Conservation (phyloP, 2,888 invertebrate genomes). For the Leucozona laternaria region DNA sequence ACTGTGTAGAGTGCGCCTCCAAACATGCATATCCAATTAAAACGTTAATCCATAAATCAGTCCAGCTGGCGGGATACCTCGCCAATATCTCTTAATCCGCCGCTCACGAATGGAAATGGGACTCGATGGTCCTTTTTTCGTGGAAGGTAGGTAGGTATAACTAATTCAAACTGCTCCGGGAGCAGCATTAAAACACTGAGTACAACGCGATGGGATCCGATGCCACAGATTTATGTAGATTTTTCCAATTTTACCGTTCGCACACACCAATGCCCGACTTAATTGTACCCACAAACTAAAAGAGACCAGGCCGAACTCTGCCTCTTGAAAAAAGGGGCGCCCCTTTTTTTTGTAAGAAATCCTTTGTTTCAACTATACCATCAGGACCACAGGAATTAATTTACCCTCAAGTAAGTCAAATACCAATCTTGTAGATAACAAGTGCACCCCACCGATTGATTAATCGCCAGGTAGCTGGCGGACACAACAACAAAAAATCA, state of each 20-base stretch:
- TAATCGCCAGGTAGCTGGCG: slow-evolving; percentile 67
- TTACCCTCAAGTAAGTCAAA: slow-evolving; percentile 61
- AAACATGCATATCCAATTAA: slow-evolving; percentile 73
- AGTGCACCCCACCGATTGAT: slow-evolving; percentile 51
- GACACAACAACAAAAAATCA: slow-evolving; percentile 61
- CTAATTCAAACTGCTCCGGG: slow-evolving; percentile 10
- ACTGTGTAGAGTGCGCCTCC: slow-evolving; percentile 40
- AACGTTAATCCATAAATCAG: slow-evolving; percentile 74
- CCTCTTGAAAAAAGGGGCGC: slow-evolving; percentile 38
- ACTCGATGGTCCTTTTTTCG: slow-evolving; percentile 10
- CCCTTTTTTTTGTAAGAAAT: slow-evolving; percentile 19
- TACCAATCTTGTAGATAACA: background rate
- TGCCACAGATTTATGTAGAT: slow-evolving; percentile 66
- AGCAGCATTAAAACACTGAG: slow-evolving; percentile 43
- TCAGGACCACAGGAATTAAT: slow-evolving; percentile 49
- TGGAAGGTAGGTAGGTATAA: no score
- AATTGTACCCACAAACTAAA: slow-evolving; percentile 48
- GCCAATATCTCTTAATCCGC: slow-evolving; percentile 70
- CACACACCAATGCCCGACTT: slow-evolving; percentile 42
- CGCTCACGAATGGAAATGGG: slow-evolving; percentile 47
- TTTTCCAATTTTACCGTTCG: slow-evolving; percentile 40
- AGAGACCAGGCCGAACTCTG: background rate
- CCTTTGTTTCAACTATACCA: slow-evolving; percentile 45
- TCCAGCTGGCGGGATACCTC: slow-evolving; percentile 64
- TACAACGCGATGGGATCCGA: slow-evolving; percentile 45